Evolutionary conservation across 2,888 invertebrate genomes (phyloP), one percentile per base, ranked within the genome.

Genomic region (Acronicta alni): DNA sequence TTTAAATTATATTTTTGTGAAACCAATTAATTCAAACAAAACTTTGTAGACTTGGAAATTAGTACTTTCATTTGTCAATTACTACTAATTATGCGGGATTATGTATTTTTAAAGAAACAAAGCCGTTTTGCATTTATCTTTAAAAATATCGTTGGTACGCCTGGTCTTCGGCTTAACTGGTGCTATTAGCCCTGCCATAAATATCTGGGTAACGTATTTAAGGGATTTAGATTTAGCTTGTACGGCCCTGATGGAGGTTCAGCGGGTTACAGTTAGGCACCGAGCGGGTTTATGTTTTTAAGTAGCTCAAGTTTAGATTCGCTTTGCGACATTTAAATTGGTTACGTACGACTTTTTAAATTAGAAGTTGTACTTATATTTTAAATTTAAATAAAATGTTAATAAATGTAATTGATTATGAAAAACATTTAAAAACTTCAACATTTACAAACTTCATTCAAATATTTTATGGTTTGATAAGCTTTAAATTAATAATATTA

Each of bases 121-220:
- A 62, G 64, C 60, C 48, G 44, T 69, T 67, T 72, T 71, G 65
- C 47, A 69, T 79, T 72, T 72, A 72, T 74, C 67, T 71, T 79
- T 68, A 70, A 77, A 74, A 78, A 77, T 67, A 75, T 79, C 71
- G 79, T 79, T 85, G 76, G 72, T 80, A 75, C 82, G 81, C 79
- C 79, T 81, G 82, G 85, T 82, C 83, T 85, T 76, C 80, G 83
- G 84, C 86, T 89, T 89, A 89, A 85, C 86, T 87, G 88, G 79
- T 86, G 87, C 89, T 89, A 89, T 90, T 90, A 92, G 89, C 88
- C 89, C 84, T 83, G 84, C 90, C 86, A 91, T 93, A 93, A 93
- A 93, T 93, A 92, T 92, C 87, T 88, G 89, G 87, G 86, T 84
- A 85, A 84, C 87, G 89, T 89, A 90, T 91, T 92, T 89, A 89